Evolutionary conservation across 2,113 vertebrate genomes (phyloP).

Genomic region (Mustela lutreola): DNA sequence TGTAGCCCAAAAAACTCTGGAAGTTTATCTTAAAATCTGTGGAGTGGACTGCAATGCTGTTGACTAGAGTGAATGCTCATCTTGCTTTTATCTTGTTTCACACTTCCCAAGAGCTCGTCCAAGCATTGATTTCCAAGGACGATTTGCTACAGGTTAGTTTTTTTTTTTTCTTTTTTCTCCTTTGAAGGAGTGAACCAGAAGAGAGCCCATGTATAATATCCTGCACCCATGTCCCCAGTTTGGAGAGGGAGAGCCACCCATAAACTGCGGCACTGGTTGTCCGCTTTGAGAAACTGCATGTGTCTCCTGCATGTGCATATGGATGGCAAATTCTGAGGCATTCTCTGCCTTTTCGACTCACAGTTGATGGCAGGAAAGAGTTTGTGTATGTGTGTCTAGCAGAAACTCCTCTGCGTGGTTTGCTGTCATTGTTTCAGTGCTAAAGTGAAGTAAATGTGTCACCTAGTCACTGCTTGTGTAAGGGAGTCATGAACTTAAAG

Average conservation of each 20-base stretch:
- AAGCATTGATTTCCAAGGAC: neutral
- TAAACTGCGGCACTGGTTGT: neutral
- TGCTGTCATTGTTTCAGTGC: neutral
- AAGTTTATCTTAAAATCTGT: neutral
- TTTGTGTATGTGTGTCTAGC: neutral
- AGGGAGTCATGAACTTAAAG: neutral
- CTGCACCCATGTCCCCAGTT: neutral
- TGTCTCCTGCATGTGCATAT: neutral
- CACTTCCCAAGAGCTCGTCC: neutral
- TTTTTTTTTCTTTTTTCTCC: neutral
- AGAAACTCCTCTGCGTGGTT: neutral
- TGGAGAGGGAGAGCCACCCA: neutral
- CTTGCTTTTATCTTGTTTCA: slow-evolving; percentile 34
- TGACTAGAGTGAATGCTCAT: neutral
- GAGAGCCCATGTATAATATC: neutral
- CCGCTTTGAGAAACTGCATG: neutral
- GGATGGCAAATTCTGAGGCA: neutral
- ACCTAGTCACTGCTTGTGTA: neutral
- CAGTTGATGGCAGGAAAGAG: neutral
- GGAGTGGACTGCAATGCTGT: neutral
- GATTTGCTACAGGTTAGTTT: neutral
- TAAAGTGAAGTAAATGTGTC: slow-evolving; percentile 9
- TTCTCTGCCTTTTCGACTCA: neutral
- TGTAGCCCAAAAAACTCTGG: neutral
- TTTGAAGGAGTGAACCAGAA: neutral